phyloP scores from a whole-genome alignment of 2,113 vertebrate species.

The Brienomyrus brachyistius region DNA sequence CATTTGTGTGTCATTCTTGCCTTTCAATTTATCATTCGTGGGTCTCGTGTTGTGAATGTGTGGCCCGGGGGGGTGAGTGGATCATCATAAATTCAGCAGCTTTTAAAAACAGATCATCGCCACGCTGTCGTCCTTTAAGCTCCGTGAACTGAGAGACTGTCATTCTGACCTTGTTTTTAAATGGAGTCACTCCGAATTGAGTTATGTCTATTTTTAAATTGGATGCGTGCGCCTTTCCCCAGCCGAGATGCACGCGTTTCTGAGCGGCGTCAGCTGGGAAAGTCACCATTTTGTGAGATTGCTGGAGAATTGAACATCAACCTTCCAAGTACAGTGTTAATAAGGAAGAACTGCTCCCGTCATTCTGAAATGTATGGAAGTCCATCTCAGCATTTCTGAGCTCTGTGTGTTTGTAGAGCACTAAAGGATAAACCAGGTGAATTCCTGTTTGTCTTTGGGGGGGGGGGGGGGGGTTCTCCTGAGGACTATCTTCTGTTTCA shows the following conservation, averaged over 20 bases:
- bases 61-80: not conserved
- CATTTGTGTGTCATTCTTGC: not conserved
- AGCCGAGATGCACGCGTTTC: not conserved
- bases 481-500: not conserved
- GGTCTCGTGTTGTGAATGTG: not conserved
- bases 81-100: not conserved
- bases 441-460: not conserved
- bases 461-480: not conserved
- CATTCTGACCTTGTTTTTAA: not conserved
- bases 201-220: not conserved
- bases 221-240: not conserved
- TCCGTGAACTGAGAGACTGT: not conserved
- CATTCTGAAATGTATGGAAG: not conserved
- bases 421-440: not conserved
- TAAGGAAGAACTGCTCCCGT: not conserved
- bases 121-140: not conserved
- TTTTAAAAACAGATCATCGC: not conserved
- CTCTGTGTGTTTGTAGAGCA: not conserved
- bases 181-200: not conserved
- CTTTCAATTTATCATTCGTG: not conserved
- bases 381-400: not conserved
- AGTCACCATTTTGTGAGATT: not conserved
- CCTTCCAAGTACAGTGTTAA: not conserved
- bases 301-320: not conserved
- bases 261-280: not conserved